A percentile compares a stretch with the other conserved stretches of the same genome.
Evolutionary conservation across 1,140 invertebrate species (phyloP).

Genomic region (Mizuhopecten yessoensis): DNA sequence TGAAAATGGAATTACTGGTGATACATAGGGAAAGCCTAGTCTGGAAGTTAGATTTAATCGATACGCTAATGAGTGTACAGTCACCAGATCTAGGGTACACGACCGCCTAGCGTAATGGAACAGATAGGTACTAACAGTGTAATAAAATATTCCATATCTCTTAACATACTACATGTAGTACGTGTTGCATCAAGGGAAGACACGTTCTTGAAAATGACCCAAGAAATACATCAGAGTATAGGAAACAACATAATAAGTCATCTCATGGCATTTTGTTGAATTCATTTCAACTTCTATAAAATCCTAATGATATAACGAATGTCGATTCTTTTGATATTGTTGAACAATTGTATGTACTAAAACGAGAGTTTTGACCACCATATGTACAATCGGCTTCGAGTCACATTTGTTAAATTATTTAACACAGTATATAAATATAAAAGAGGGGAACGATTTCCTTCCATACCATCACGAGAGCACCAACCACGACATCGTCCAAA

Average conservation of each 20-base stretch:
- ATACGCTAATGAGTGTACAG: neutral
- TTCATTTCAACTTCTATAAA: neutral
- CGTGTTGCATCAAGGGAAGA: neutral
- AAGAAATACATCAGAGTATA: neutral
- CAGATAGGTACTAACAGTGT: neutral
- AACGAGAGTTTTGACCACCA: too few species aligned
- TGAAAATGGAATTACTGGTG: neutral
- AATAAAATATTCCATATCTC: too few species aligned
- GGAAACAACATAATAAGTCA: neutral
- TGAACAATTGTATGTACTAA: too few species aligned
- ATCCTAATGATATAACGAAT: too few species aligned
- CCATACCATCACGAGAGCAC: too few species aligned
- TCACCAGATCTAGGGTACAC: neutral
- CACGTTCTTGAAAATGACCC: neutral
- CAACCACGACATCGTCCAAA: neutral
- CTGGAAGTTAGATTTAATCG: constrained; percentile 5
- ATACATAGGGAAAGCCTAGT: neutral
- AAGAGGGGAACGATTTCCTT: too few species aligned
- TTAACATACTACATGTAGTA: neutral
- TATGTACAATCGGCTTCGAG: too few species aligned
- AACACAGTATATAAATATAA: too few species aligned
- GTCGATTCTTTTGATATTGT: too few species aligned
- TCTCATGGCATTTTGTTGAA: neutral
- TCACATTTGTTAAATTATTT: too few species aligned
- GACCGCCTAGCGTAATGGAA: neutral